phyloP scores from a whole-genome alignment of 2,113 vertebrate genomes.

The Coreoperca whiteheadi region DNA sequence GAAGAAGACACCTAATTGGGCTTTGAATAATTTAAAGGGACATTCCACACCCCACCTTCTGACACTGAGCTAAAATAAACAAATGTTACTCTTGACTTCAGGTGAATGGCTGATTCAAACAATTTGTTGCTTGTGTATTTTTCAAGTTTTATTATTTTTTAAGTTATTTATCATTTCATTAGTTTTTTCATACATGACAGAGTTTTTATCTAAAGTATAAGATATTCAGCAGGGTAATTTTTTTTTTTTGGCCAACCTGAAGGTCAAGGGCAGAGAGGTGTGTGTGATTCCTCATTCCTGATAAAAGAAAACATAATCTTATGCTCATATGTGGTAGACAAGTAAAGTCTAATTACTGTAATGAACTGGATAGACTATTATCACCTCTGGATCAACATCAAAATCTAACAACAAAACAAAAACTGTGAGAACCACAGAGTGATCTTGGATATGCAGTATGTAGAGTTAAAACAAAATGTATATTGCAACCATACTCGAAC shows the following conservation, averaged over 20 bases:
- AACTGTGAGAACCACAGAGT: background rate
- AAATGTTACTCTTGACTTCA: slow-evolving; percentile 78
- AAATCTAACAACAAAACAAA: slow-evolving; percentile 1
- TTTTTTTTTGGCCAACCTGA: slow-evolving; percentile 31
- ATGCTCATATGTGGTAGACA: background rate
- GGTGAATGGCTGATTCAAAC: slow-evolving; percentile 73
- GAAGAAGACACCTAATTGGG: slow-evolving; percentile 85
- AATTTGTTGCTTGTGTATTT: slow-evolving; percentile 54
- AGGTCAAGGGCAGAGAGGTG: slow-evolving; percentile 45
- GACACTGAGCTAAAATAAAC: slow-evolving; percentile 76
- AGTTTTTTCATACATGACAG: slow-evolving; percentile 53
- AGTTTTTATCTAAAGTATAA: slow-evolving; percentile 41
- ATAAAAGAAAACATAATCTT: background rate
- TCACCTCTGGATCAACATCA: background rate
- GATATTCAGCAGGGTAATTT: slow-evolving; percentile 51
- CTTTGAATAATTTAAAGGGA: slow-evolving; percentile 88
- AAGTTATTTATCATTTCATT: slow-evolving; percentile 69
- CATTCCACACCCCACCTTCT: slow-evolving; percentile 77
- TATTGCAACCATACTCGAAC: background rate
- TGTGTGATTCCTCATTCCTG: background rate
- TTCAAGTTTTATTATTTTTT: slow-evolving; percentile 53
- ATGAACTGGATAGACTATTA: background rate
- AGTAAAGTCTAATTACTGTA: background rate
- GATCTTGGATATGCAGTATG: background rate
- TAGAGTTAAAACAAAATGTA: background rate